Conservation (phyloP, 2,888 invertebrate species). For the Aplocera efformata region DNA sequence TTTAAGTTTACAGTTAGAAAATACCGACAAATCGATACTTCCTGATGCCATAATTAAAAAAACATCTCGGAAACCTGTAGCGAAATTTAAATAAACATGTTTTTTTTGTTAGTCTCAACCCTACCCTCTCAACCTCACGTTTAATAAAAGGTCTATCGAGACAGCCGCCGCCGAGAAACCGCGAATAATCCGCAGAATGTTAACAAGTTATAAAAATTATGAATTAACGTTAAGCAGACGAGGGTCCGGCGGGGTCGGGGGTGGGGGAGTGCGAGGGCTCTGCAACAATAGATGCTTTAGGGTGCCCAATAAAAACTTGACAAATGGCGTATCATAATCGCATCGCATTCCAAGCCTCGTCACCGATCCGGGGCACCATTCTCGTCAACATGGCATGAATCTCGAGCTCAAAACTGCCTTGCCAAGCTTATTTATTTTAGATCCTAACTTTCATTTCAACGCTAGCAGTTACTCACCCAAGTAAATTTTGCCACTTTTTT, state of each 20-base stretch:
- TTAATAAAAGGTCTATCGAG: slow-evolving; percentile 48
- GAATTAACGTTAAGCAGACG: slow-evolving; percentile 66
- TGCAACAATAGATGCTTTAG: slow-evolving; percentile 66
- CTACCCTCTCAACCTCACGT: slow-evolving; percentile 32
- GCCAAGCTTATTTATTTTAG: too few species aligned
- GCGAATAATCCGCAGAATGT: slow-evolving; percentile 54
- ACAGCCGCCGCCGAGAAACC: slow-evolving; percentile 10
- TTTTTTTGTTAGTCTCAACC: neutral
- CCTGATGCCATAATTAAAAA: too few species aligned
- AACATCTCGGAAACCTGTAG: too few species aligned
- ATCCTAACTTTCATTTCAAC: too few species aligned
- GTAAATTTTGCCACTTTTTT: too few species aligned
- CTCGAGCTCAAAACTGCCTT: too few species aligned
- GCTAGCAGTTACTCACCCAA: too few species aligned
- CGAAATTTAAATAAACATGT: too few species aligned
- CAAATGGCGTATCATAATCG: slow-evolving; percentile 80
- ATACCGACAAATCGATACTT: too few species aligned
- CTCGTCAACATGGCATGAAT: too few species aligned
- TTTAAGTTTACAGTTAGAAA: too few species aligned
- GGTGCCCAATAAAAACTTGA: slow-evolving; percentile 80
- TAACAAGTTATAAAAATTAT: slow-evolving; percentile 78
- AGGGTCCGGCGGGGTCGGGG: slow-evolving; percentile 52
- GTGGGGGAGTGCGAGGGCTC: slow-evolving; percentile 31
- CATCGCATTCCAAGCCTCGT: slow-evolving; percentile 71
- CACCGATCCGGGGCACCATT: slow-evolving; percentile 37